A percentile compares a stretch with the other conserved stretches of the same genome.
phyloP scores from a whole-genome alignment of 2,888 invertebrate species.

The Digitonthophagus gazella region DNA sequence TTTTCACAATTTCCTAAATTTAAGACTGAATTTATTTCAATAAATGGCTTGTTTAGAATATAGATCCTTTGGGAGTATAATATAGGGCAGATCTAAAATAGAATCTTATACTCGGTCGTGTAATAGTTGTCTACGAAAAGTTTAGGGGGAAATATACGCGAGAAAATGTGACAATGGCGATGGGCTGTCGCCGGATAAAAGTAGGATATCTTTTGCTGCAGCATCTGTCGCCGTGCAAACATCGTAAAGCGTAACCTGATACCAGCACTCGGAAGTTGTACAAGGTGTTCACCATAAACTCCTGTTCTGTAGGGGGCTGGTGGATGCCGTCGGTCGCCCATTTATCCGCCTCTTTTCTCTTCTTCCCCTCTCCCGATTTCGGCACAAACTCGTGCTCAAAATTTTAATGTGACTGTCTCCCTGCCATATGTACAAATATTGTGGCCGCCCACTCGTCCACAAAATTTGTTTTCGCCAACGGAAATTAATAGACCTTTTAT shows the following conservation, averaged over 20 bases:
- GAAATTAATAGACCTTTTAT: neutral
- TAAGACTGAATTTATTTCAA: too few relatives aligned
- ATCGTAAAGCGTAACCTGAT: constrained; percentile 47
- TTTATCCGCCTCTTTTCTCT: neutral
- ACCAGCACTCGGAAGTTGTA: constrained; percentile 47
- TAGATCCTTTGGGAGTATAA: neutral
- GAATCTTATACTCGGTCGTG: neutral
- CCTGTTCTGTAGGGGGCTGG: constrained; percentile 32
- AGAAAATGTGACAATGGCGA: neutral
- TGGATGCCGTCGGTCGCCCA: constrained; percentile 13
- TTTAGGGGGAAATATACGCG: neutral
- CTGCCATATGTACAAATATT: neutral
- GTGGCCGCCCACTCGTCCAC: neutral
- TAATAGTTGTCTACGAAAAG: neutral
- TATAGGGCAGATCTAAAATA: neutral
- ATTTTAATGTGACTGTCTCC: neutral
- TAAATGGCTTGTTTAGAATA: neutral
- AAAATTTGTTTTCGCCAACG: neutral
- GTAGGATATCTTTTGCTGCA: neutral
- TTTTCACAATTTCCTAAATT: too few relatives aligned
- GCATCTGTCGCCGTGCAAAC: constrained; percentile 48
- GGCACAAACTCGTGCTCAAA: neutral
- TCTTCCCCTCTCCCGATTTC: neutral
- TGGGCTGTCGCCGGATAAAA: neutral
- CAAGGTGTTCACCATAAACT: constrained; percentile 48